These are phyloP conservation scores for Lymantria monacha DNA, from an alignment of 2,888 invertebrate species.

Conservation along the genomic window DNA sequence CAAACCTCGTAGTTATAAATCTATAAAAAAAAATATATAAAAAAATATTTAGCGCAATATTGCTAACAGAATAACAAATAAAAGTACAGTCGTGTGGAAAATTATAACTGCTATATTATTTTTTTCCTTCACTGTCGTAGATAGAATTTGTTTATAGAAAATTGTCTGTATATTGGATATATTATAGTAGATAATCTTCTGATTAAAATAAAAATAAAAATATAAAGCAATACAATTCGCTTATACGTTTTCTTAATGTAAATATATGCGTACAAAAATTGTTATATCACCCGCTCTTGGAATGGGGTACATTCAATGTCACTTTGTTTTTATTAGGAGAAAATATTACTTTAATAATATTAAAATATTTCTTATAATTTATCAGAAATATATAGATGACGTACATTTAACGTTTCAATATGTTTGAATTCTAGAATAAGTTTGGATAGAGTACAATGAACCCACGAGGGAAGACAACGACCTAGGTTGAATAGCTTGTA, in stretches of 20 bases:
- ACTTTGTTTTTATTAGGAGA: background rate
- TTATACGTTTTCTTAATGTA: conserved; percentile 50
- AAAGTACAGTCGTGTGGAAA: conserved; percentile 34
- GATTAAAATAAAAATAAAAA: conserved; percentile 21
- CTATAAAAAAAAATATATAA: conserved; percentile 21
- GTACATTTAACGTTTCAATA: too few relatives aligned
- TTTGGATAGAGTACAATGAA: too few relatives aligned
- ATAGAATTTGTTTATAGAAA: conserved; percentile 29
- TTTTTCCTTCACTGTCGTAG: conserved; percentile 21
- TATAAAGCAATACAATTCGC: conserved; percentile 69
- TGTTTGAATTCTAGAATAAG: too few relatives aligned
- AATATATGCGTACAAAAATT: conserved; percentile 42
- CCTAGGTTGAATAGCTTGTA: too few relatives aligned
- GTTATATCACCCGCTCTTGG: conserved; percentile 44
- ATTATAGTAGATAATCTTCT: conserved; percentile 25
- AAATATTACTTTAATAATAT: background rate
- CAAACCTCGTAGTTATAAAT: conserved; percentile 28
- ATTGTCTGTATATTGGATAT: conserved; percentile 37
- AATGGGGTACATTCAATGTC: conserved; percentile 41
- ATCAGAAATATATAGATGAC: background rate
- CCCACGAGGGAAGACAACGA: too few relatives aligned
- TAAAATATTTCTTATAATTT: background rate
- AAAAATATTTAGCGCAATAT: conserved; percentile 33
- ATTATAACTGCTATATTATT: conserved; percentile 15
- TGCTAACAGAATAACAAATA: conserved; percentile 35